These are phyloP conservation scores for Agonopterix arenella DNA, from an alignment of 2,888 invertebrate genomes.

Conservation along the genomic window DNA sequence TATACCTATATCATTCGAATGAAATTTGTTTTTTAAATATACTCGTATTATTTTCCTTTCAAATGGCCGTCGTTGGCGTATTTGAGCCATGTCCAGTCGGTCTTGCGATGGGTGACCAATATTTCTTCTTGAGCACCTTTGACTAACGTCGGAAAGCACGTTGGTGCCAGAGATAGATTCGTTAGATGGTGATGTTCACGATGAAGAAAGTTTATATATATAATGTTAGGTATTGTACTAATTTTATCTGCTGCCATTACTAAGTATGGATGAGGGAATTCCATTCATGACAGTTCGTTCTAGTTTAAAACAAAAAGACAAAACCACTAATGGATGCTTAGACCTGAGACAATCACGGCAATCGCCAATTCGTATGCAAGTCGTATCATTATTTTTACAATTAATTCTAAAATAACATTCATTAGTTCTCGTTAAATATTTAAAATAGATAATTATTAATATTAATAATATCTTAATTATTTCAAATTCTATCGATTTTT, in stretches of 20 bases:
- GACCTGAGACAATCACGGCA: conserved; percentile 46
- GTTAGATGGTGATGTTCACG: too few species aligned
- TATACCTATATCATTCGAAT: too few species aligned
- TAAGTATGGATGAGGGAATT: conserved; percentile 30
- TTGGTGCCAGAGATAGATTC: too few species aligned
- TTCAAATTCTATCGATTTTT: not conserved
- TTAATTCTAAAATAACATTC: conserved; percentile 59
- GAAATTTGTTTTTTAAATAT: too few species aligned
- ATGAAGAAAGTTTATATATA: too few species aligned
- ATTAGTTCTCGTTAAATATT: conserved; percentile 70
- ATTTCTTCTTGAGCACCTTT: too few species aligned
- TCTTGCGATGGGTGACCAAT: too few species aligned
- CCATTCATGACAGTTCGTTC: conserved; percentile 25
- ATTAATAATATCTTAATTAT: conserved; percentile 39
- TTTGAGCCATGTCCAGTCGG: too few species aligned
- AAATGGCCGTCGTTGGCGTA: too few species aligned
- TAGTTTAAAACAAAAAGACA: conserved; percentile 28
- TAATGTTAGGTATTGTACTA: too few species aligned
- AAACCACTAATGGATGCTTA: conserved; percentile 27
- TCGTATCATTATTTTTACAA: conserved; percentile 47
- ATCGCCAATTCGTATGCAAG: conserved; percentile 68
- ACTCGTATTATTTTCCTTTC: too few species aligned
- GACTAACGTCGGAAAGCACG: too few species aligned
- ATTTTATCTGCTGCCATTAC: not conserved
- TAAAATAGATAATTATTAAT: conserved; percentile 45